Conservation (phyloP, 2,888 invertebrate species). For the Heteromyza rotundicornis region DNA sequence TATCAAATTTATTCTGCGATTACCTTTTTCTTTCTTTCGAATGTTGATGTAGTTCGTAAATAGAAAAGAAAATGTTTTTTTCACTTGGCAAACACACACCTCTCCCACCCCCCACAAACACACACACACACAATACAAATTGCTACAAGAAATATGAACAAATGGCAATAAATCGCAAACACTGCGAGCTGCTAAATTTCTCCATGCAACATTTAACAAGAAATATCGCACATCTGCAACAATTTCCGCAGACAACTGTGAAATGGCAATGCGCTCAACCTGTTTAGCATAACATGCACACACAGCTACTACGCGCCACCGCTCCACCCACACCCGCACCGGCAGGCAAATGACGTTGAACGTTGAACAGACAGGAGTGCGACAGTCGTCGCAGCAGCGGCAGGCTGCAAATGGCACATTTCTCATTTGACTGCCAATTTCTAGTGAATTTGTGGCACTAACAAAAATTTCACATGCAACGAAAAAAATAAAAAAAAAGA, state of each 20-base stretch:
- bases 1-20: too few species aligned
- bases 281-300: constrained; percentile 3
- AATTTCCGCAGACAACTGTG: not conserved
- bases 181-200: too few species aligned
- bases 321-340: not conserved
- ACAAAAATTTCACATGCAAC: not conserved
- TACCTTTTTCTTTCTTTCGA: too few species aligned
- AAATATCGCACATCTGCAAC: constrained; percentile 6
- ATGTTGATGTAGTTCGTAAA: too few species aligned
- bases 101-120: too few species aligned
- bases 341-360: too few species aligned
- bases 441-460: not conserved
- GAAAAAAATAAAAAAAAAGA: not conserved
- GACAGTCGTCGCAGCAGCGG: not conserved
- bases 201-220: constrained; percentile 4
- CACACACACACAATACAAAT: too few species aligned
- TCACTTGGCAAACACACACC: too few species aligned
- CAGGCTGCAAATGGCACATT: not conserved
- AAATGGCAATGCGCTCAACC: not conserved
- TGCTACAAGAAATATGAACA: too few species aligned
- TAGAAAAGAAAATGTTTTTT: too few species aligned
- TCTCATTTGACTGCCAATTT: not conserved
- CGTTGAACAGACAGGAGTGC: too few species aligned
- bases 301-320: not conserved
- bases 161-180: too few species aligned